Percentiles rank a stretch among this genome's conserved stretches.
Conservation (phyloP, 1,140 invertebrate species). For the Mya arenaria region DNA sequence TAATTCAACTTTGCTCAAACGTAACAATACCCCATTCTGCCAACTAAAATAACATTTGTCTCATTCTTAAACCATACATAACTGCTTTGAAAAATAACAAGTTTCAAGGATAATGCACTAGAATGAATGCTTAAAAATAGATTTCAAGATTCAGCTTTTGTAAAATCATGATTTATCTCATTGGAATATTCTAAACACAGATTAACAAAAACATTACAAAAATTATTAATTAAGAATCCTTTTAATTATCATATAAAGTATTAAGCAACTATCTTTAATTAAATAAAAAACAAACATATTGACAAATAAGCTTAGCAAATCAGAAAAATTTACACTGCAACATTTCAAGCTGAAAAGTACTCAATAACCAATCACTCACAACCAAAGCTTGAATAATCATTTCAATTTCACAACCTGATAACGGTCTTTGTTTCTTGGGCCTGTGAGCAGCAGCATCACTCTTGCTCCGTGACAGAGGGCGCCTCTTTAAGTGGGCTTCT, state of each 20-base stretch:
- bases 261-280: no score
- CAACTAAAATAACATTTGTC: no score
- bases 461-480: constrained; percentile 30
- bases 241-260: no score
- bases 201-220: background rate
- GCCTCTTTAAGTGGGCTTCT: background rate
- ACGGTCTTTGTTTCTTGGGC: constrained; percentile 1
- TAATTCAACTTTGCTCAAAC: no score
- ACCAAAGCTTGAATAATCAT: constrained; percentile 11
- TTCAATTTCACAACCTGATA: constrained; percentile 11
- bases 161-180: background rate
- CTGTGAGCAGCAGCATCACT: constrained; percentile 37
- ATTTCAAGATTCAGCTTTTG: background rate
- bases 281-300: no score
- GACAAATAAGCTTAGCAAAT: no score
- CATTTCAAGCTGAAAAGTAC: background rate
- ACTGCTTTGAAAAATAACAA: no score
- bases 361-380: background rate
- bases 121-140: background rate
- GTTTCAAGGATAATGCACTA: background rate
- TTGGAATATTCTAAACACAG: background rate
- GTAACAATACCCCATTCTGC: no score
- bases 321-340: background rate
- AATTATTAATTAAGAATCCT: no score
- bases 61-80: no score